Conservation (phyloP, 1,140 invertebrate species). For the Platyura marginata region DNA sequence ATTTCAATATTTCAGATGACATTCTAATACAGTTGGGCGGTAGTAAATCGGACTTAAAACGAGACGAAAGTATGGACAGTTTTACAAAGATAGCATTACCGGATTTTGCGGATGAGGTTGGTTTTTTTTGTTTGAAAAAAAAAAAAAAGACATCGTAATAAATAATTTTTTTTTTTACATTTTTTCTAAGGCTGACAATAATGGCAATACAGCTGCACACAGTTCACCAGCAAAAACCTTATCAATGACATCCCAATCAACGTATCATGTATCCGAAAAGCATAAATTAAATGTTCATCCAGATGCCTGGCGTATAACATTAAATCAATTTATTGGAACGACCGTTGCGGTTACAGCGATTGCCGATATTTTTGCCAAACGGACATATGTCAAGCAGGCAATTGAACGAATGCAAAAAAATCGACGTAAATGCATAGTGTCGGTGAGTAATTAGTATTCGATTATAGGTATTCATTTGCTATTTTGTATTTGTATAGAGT, state of each 20-base stretch:
- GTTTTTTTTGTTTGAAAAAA: not conserved
- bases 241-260: conserved; percentile 1
- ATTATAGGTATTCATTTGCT: too few relatives aligned
- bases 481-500: too few relatives aligned
- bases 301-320: conserved; percentile 20
- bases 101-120: conserved; percentile 15
- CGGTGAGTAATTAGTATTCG: too few relatives aligned
- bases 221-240: not conserved
- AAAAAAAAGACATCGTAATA: not conserved
- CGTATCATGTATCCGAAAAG: too few relatives aligned
- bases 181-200: conserved; percentile 22
- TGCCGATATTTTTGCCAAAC: conserved; percentile 14
- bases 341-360: conserved; percentile 16
- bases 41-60: not conserved
- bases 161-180: conserved; percentile 1
- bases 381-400: conserved; percentile 15
- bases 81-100: conserved; percentile 20
- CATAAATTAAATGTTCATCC: conserved; percentile 9
- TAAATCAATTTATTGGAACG: conserved; percentile 21
- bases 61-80: conserved; percentile 19
- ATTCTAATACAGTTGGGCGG: conserved; percentile 10
- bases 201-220: conserved; percentile 16
- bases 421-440: conserved; percentile 16
- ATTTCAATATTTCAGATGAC: not conserved
- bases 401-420: conserved; percentile 21